Conservation (phyloP, 2,888 invertebrate species). For the Carterocephalus palaemon region DNA sequence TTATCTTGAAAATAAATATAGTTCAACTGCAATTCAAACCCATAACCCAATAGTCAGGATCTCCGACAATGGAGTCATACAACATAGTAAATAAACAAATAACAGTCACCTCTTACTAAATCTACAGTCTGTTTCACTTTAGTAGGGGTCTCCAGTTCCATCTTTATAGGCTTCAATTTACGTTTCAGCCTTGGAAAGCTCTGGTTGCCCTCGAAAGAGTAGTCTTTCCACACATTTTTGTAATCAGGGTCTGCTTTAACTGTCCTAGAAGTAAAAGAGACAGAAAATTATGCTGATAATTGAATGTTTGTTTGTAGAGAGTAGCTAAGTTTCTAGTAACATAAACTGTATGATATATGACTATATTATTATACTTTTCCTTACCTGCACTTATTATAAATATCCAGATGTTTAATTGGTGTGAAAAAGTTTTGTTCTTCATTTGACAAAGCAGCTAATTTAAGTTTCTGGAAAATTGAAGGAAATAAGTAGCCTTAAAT, state of each 20-base stretch:
- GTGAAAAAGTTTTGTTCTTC: constrained; percentile 51
- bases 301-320: no score
- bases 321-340: no score
- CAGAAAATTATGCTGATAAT: no score
- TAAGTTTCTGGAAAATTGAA: constrained; percentile 45
- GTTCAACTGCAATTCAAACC: no score
- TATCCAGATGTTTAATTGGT: constrained; percentile 50
- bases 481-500: constrained; percentile 3
- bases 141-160: constrained; percentile 67
- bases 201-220: constrained; percentile 81
- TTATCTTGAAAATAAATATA: no score
- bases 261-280: constrained; percentile 45
- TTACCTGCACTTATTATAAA: constrained; percentile 63
- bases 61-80: no score
- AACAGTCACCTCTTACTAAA: constrained; percentile 68
- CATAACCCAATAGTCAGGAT: no score
- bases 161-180: constrained; percentile 52
- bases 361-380: constrained; percentile 15
- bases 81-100: not conserved
- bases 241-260: constrained; percentile 49
- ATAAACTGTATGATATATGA: no score
- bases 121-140: constrained; percentile 66
- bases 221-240: constrained; percentile 50
- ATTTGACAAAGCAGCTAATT: constrained; percentile 41
- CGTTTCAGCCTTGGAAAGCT: constrained; percentile 78